These are phyloP conservation scores for Xanthia togata DNA, from an alignment of 2,888 invertebrate genomes.

Conservation along the genomic window DNA sequence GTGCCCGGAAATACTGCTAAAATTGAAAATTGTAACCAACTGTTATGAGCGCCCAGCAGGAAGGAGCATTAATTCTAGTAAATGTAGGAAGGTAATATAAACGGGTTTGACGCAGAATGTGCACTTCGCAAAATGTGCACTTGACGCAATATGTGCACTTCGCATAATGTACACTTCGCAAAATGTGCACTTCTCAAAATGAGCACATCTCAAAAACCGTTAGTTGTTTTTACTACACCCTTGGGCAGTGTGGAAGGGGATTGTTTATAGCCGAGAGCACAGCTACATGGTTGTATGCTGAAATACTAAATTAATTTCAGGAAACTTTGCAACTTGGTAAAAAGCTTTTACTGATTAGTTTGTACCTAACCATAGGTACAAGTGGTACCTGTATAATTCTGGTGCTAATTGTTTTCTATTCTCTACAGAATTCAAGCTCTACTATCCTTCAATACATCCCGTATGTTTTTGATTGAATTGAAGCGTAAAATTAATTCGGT, in stretches of 20 bases:
- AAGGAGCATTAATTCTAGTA: background rate
- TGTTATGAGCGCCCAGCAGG: background rate
- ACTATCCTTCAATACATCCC: slow-evolving; percentile 11
- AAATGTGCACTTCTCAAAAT: too few relatives aligned
- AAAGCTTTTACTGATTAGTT: background rate
- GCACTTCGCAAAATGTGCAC: too few relatives aligned
- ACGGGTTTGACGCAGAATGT: too few relatives aligned
- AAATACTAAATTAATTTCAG: slow-evolving; percentile 8
- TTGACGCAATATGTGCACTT: too few relatives aligned
- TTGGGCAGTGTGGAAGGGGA: slow-evolving; percentile 1
- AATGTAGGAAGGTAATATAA: background rate
- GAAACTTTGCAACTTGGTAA: slow-evolving; percentile 6
- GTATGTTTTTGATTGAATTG: slow-evolving; percentile 39
- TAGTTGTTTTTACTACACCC: slow-evolving; percentile 19
- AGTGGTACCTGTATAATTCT: background rate
- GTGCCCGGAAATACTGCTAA: background rate
- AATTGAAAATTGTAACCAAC: background rate
- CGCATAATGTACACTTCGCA: too few relatives aligned
- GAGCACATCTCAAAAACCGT: too few relatives aligned
- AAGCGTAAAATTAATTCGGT: slow-evolving; percentile 50
- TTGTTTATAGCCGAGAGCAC: slow-evolving; percentile 1
- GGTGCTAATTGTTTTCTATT: background rate
- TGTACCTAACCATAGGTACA: background rate
- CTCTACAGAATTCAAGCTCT: slow-evolving; percentile 9
- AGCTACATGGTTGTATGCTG: slow-evolving; percentile 1